A percentile compares a stretch with the other conserved stretches of the same genome.
Evolutionary conservation across 2,888 invertebrate genomes (phyloP).

Genomic region (Poecilus cupreus): DNA sequence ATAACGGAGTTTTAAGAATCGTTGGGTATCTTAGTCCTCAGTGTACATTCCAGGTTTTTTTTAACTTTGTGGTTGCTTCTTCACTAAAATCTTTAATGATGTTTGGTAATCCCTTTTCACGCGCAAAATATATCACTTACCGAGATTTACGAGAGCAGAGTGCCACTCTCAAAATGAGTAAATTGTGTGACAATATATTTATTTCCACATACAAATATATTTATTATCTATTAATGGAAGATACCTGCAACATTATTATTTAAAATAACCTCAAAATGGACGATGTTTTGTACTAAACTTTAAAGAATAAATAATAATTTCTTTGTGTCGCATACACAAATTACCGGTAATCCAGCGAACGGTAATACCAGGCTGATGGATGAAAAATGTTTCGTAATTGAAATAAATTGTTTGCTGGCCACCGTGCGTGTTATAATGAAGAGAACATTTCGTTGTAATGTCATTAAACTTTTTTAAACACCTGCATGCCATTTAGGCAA

Average conservation of each 20-base stretch:
- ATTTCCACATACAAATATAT: too few relatives aligned
- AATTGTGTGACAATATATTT: neutral
- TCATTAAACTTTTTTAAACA: constrained; percentile 21
- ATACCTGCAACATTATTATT: too few relatives aligned
- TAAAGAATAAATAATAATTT: neutral
- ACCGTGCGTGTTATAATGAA: neutral
- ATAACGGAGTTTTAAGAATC: too few relatives aligned
- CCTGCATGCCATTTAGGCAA: constrained; percentile 10
- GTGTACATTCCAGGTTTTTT: too few relatives aligned
- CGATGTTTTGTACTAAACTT: neutral
- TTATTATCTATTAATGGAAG: neutral
- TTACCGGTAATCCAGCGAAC: neutral
- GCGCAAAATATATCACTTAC: too few relatives aligned
- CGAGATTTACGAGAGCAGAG: too few relatives aligned
- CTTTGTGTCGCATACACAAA: neutral
- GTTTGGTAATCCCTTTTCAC: too few relatives aligned
- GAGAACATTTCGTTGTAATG: constrained; percentile 29
- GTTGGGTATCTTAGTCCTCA: too few relatives aligned
- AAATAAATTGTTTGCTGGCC: constrained; percentile 5
- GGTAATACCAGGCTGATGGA: constrained; percentile 1
- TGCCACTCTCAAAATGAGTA: too few relatives aligned
- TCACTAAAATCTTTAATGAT: too few relatives aligned
- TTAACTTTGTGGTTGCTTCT: too few relatives aligned
- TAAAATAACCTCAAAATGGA: neutral
- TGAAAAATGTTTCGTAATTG: constrained; percentile 33